Conservation (phyloP, 92 coral and sea anemone genomes). For the Phenganax subtilis region DNA sequence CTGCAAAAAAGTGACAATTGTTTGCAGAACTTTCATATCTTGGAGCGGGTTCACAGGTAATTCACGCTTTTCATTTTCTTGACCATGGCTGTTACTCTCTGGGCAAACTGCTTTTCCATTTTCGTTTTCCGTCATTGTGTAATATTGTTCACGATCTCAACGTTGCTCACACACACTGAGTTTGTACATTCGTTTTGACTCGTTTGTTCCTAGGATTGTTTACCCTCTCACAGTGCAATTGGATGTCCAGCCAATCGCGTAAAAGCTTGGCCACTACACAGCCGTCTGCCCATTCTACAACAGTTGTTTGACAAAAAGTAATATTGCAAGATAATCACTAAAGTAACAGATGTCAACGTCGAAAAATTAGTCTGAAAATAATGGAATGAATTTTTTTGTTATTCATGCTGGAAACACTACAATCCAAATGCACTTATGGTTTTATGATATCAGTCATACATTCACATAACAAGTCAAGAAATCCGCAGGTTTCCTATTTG, state of each 20-base stretch:
- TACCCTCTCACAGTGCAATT: background rate
- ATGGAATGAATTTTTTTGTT: background rate
- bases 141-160: background rate
- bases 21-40: constrained; percentile 40
- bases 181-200: background rate
- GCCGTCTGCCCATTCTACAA: constrained; percentile 23
- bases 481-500: constrained; percentile 15
- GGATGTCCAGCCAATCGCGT: constrained; percentile 17
- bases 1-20: constrained; percentile 49
- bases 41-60: background rate
- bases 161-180: background rate
- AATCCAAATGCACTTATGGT: too few species aligned
- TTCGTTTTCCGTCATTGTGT: background rate
- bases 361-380: background rate
- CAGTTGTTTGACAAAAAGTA: background rate
- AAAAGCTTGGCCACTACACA: background rate
- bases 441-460: background rate
- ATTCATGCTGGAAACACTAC: too few species aligned
- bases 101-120: background rate
- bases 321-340: background rate
- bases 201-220: constrained; percentile 1
- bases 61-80: background rate
- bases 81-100: background rate
- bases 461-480: background rate
- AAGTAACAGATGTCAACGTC: background rate